Evolutionary conservation across 1,140 invertebrate genomes (phyloP), one percentile per base, ranked within the genome.

Genomic region (Drosophila littoralis): DNA sequence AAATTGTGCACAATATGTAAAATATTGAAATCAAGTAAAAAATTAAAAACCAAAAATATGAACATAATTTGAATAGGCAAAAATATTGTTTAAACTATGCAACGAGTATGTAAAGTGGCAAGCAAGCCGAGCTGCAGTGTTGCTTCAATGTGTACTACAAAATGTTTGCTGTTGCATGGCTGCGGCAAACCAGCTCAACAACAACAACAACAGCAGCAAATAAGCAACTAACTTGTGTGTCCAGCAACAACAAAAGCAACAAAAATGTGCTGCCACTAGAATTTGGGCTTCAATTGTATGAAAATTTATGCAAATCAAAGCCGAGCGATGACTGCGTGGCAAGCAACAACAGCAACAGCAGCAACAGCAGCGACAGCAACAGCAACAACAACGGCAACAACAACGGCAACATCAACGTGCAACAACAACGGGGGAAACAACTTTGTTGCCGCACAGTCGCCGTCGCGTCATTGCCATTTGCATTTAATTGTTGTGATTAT

Each of bases 401-500:
- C 66, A 43, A n/a, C 52, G 55, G 7, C 54, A 45, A 51, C 58
- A 52, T 43, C 66, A 79, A 46, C 22, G 22, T 28, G 22, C 77
- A 75, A 28, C 76, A 81, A 32, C 67, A 77, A 45, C 58, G 60
- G 28, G 51, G 57, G 28, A 63, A 76, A 55, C 73, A 79, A 55
- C 58, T 45, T 68, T 48, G 64, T 82, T 70, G 74, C 61, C 50
- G 77, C 83, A 74, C 68, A 75, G 17, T 38, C 73, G 40, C 60
- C 78, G 52, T 75, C 74, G 63, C 76, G 67, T 50, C 85, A 81
- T 80, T 83, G 70, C 83, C 85, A 91, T 91, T 91, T 91, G 88
- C 88, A 91, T 91, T 88, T 91, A 91, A 91, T 91, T 91, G 79
- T 91, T 91, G 83, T 91, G 83, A 91, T 91, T 91, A 91, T 91